Evolutionary conservation across 2,888 invertebrate species (phyloP).

Genomic region (Pheosia tremula): DNA sequence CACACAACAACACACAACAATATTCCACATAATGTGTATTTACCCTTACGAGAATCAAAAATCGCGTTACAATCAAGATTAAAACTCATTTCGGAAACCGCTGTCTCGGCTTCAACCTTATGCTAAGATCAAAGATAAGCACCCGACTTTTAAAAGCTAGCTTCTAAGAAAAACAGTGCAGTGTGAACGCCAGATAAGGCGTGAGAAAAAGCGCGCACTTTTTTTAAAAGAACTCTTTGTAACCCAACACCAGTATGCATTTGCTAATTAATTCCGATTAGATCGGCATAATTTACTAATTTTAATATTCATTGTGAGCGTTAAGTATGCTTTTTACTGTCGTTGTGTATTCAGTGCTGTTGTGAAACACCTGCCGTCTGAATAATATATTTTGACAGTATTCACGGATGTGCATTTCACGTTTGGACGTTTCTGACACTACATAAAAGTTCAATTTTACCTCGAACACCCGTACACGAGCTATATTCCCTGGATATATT

Average conservation of each 20-base stretch:
- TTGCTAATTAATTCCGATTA: constrained; percentile 52
- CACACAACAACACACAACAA: no score
- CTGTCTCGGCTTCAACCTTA: constrained; percentile 45
- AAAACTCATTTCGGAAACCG: constrained; percentile 60
- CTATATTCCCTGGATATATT: background rate
- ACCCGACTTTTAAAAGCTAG: constrained; percentile 42
- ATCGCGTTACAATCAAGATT: constrained; percentile 57
- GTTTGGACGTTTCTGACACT: background rate
- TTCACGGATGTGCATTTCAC: background rate
- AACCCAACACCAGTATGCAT: constrained; percentile 45
- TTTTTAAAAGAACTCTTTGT: constrained; percentile 42
- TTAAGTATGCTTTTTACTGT: constrained; percentile 29
- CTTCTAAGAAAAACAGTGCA: constrained; percentile 58
- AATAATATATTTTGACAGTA: background rate
- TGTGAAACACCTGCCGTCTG: constrained; percentile 5
- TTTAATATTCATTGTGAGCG: constrained; percentile 39
- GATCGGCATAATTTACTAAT: constrained; percentile 47
- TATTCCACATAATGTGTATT: constrained; percentile 24
- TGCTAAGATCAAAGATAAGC: constrained; percentile 59
- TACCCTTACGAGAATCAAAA: constrained; percentile 43
- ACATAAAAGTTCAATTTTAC: background rate
- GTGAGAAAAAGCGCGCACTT: constrained; percentile 54
- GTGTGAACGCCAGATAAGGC: constrained; percentile 43
- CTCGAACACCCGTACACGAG: no score
- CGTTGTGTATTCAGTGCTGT: constrained; percentile 30